Conservation (phyloP, 2,113 vertebrate species). For the Cisticola juncidis region DNA sequence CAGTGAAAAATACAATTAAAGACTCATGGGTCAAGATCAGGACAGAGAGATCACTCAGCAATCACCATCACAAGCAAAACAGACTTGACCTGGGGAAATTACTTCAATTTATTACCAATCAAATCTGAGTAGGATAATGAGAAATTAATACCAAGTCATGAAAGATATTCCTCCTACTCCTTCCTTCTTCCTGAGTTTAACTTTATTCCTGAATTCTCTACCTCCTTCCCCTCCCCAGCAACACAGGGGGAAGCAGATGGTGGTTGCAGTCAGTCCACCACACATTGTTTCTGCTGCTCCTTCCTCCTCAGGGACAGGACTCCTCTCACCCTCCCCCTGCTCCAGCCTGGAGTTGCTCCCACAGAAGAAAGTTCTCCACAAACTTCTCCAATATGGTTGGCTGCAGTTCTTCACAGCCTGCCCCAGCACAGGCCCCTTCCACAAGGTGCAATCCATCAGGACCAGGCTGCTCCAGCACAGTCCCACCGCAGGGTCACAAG, state of each 20-base stretch:
- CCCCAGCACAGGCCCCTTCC: background rate
- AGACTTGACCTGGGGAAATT: background rate
- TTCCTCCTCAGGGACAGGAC: background rate
- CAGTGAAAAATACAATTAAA: background rate
- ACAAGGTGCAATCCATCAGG: background rate
- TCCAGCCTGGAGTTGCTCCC: background rate
- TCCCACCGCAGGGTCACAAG: background rate
- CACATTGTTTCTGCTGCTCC: rapidly evolving
- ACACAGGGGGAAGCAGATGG: background rate
- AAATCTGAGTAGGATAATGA: background rate
- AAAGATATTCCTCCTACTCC: background rate
- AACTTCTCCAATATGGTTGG: background rate
- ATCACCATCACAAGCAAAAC: background rate
- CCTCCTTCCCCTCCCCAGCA: background rate
- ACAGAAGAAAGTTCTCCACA: background rate
- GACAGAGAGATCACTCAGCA: background rate
- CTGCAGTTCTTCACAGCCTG: background rate
- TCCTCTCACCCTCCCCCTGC: background rate
- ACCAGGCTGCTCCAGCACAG: background rate
- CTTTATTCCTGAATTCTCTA: background rate
- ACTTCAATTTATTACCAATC: background rate
- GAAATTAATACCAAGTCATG: background rate
- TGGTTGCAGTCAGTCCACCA: background rate
- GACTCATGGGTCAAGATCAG: background rate
- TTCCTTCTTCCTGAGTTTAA: background rate